Evolutionary conservation across 1,140 invertebrate genomes (phyloP), one percentile per base, ranked within the genome.

Genomic region (Nephila pilipes): DNA sequence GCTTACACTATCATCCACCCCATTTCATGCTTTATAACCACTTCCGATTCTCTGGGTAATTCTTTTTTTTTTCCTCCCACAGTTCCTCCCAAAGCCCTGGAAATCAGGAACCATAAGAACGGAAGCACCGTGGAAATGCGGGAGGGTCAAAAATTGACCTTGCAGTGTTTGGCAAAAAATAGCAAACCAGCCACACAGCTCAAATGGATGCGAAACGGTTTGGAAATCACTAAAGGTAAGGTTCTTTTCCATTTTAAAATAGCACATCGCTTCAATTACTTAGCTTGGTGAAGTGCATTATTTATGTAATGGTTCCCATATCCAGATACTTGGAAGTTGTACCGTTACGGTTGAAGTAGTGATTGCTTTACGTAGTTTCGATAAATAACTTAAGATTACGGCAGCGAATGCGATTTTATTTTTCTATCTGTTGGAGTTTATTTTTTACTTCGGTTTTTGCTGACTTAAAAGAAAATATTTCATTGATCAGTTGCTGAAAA

Each of bases 171-270:
- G 69, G 98, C 98, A 69, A 97, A 97, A 94, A 97, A 98, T 94
- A 97, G 98, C 10, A 98, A 98, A 95, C 98, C 98, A 0, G 97
- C 98, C 20, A 97, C 98, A 16, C 97, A 97, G 95, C 97, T 99
- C 85, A 96, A 97, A 63, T 99, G 98, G 98, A 98, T 97, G 95
- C 96, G 97, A 93, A 97, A 97, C 55, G 91, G 94, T 18, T 79
- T 85, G 22, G 94, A 94, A 90, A 80, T 94, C 55, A 92, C 94
- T 36, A 92, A 93, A 81, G 94, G 94, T 94, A 94, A 92, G 87
- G 10, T 20, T 36, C 60, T 57, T 54, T 55, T 54, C 32, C 10
- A 16, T 75, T 75, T 75, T 75, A 75, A 75, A 75, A 75, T 75
- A 75, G 69, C 29, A 16, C 14, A 75, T 32, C 29, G 16, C 29